A percentile compares a stretch with the other conserved stretches of the same genome.
phyloP scores from a whole-genome alignment of 2,113 vertebrate genomes.

The Psilopsiagon aurifrons region DNA sequence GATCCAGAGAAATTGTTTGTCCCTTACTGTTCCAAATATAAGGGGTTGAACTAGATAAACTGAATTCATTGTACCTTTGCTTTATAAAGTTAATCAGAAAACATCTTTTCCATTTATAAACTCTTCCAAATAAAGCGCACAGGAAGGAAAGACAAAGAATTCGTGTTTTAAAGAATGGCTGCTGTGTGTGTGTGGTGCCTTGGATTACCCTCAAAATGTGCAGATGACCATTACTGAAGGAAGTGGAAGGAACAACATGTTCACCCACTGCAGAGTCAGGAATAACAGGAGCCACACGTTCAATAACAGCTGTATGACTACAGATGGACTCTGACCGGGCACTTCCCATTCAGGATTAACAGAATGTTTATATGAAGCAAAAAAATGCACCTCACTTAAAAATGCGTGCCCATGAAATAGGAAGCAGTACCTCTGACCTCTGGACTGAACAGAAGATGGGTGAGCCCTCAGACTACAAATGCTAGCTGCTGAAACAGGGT shows the following conservation, averaged over 20 bases:
- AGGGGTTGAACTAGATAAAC: background rate
- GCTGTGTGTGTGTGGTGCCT: background rate
- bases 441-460: background rate
- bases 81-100: background rate
- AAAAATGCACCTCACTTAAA: background rate
- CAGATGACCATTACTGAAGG: slow-evolving; percentile 23
- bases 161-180: background rate
- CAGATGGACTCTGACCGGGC: slow-evolving; percentile 5
- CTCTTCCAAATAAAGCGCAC: background rate
- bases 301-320: slow-evolving; percentile 42
- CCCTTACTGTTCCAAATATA: background rate
- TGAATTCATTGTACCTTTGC: background rate
- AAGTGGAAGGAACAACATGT: slow-evolving; percentile 61
- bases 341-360: slow-evolving; percentile 14
- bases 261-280: slow-evolving; percentile 56
- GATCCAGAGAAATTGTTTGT: background rate
- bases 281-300: slow-evolving; percentile 59
- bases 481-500: background rate
- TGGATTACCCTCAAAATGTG: slow-evolving; percentile 14
- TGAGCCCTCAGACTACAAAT: background rate
- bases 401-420: background rate
- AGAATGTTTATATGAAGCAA: slow-evolving; percentile 5
- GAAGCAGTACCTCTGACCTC: background rate
- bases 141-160: background rate
- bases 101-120: background rate